Conservation (phyloP, 2,888 invertebrate species). For the Metacarcinus magister region DNA sequence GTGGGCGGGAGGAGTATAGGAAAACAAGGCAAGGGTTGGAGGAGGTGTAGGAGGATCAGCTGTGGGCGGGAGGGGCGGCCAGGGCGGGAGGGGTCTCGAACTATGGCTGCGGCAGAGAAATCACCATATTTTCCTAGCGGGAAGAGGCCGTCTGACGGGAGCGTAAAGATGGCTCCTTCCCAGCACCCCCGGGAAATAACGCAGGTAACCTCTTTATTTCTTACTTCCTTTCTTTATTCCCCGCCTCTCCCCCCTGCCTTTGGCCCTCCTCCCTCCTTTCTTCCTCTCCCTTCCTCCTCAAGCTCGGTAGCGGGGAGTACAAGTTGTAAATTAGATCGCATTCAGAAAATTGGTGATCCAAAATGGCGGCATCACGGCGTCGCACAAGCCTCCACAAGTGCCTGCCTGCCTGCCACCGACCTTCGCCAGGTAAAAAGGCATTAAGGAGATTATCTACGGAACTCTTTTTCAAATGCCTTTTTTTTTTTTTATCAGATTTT, state of each 20-base stretch:
- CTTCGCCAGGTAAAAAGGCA: not conserved
- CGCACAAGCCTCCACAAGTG: not conserved
- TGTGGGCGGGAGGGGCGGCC: not conserved
- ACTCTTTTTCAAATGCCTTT: not conserved
- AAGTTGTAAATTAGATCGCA: slow-evolving; percentile 19
- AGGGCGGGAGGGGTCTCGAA: not conserved
- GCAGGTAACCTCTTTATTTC: slow-evolving; percentile 1
- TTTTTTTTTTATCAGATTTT: not conserved
- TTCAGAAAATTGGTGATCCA: slow-evolving; percentile 27
- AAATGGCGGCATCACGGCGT: not conserved
- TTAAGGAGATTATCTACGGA: slow-evolving; percentile 3
- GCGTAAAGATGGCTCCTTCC: not conserved
- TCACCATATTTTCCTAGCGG: not conserved
- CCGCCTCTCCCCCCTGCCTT: not conserved
- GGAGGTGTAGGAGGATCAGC: not conserved
- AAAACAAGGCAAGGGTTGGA: not conserved
- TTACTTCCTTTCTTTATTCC: slow-evolving; percentile 20
- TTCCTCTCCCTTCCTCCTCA: not conserved
- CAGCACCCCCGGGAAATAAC: slow-evolving; percentile 19
- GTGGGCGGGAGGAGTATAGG: not conserved
- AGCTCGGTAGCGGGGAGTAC: not conserved
- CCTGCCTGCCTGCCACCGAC: not conserved
- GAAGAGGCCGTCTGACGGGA: slow-evolving; percentile 19
- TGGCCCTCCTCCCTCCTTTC: not conserved
- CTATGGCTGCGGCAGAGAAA: not conserved